A percentile compares a stretch with the other conserved stretches of the same genome.
phyloP scores from a whole-genome alignment of 2,113 vertebrate genomes.

The Tychaedon coryphoeus region DNA sequence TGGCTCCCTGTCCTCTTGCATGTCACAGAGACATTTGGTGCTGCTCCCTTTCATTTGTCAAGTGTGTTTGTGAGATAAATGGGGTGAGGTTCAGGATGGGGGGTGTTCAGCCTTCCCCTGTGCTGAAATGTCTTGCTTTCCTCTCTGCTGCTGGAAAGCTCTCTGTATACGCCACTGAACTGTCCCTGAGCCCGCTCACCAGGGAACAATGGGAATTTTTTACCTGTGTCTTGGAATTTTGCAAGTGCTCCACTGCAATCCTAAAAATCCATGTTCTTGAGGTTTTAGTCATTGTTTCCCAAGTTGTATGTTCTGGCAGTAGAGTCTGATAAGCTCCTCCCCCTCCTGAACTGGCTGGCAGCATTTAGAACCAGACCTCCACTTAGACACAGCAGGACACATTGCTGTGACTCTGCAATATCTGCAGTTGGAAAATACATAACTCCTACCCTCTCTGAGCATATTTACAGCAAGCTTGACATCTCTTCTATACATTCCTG shows the following conservation, averaged over 20 bases:
- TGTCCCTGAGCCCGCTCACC: background rate
- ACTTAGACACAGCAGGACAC: background rate
- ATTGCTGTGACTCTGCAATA: background rate
- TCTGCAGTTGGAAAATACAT: background rate
- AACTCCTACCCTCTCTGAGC: background rate
- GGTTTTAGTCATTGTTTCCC: background rate
- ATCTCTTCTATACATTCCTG: background rate
- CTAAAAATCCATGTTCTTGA: background rate
- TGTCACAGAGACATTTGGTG: background rate
- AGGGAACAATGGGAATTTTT: background rate
- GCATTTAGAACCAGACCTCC: background rate
- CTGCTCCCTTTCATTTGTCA: background rate
- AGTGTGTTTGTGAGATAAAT: background rate
- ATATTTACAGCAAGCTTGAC: background rate
- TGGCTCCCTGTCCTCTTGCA: background rate
- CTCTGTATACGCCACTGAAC: fast-evolving
- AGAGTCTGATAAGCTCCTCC: background rate
- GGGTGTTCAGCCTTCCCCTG: background rate
- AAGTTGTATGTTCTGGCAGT: background rate
- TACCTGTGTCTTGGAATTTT: background rate
- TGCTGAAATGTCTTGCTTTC: background rate
- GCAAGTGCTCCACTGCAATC: background rate
- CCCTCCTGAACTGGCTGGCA: background rate
- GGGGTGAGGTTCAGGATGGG: background rate
- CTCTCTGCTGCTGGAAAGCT: background rate